Conservation (phyloP, 2,113 vertebrate species). For the Xenopus laevis region DNA sequence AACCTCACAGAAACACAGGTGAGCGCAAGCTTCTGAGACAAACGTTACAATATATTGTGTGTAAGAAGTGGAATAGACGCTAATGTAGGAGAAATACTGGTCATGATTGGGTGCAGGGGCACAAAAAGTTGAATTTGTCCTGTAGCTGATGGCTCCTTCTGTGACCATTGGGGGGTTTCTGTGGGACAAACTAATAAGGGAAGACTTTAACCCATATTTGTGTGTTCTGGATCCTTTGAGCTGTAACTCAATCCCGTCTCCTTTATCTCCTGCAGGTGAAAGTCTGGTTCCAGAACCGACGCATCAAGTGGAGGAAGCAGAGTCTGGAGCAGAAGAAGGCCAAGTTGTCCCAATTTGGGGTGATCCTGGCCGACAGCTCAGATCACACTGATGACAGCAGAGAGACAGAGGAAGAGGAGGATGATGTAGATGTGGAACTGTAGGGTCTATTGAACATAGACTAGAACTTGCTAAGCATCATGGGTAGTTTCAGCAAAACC, state of each 20-base stretch:
- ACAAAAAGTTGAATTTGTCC: no score
- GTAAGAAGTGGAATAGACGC: no score
- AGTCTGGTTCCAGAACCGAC: constrained; percentile 76
- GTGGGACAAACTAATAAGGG: no score
- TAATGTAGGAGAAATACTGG: no score
- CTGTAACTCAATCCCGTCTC: no score
- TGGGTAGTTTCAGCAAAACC: neutral
- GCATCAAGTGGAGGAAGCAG: constrained; percentile 75
- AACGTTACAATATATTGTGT: no score
- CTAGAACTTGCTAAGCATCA: neutral
- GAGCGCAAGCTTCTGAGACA: neutral
- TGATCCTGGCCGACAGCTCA: neutral
- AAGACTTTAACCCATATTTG: no score
- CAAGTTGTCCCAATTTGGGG: constrained; percentile 45
- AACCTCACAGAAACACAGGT: constrained; percentile 73
- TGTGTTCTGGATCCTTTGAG: no score
- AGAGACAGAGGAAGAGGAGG: constrained; percentile 35
- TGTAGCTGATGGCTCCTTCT: no score
- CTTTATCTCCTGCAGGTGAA: constrained; percentile 58
- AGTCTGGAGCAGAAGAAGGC: constrained; percentile 66
- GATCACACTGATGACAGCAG: constrained; percentile 32
- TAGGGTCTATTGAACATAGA: constrained; percentile 27
- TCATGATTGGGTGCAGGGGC: no score
- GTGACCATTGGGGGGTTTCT: no score
- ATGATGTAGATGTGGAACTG: constrained; percentile 35